These are phyloP conservation scores for Mobula birostris DNA, from an alignment of 2,113 vertebrate species.

Conservation along the genomic window DNA sequence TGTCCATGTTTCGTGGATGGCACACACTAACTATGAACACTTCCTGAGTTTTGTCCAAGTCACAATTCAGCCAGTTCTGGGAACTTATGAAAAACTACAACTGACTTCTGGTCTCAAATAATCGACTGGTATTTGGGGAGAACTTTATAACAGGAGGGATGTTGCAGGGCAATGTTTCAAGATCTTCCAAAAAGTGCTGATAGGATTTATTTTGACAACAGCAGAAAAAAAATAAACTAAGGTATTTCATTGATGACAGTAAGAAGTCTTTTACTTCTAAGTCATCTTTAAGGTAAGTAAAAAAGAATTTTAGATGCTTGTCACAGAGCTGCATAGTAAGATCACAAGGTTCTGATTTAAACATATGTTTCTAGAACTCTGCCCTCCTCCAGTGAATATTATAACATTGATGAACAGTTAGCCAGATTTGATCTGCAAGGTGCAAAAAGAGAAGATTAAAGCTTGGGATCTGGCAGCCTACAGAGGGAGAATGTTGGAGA, in stretches of 20 bases:
- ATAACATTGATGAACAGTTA: neutral
- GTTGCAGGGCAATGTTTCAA: neutral
- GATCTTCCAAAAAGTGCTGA: neutral
- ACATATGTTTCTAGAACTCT: neutral
- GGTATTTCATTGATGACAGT: neutral
- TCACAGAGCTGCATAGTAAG: neutral
- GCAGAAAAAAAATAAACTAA: neutral
- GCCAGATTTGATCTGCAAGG: neutral
- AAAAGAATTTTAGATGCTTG: neutral
- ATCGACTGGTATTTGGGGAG: neutral
- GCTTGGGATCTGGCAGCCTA: neutral
- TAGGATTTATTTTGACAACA: neutral
- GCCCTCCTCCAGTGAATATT: neutral
- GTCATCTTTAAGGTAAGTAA: neutral
- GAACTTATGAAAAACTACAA: neutral
- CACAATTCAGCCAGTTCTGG: neutral
- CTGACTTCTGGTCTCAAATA: neutral
- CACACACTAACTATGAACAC: neutral
- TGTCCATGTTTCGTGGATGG: neutral
- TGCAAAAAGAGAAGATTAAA: constrained; percentile 17
- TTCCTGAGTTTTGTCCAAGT: neutral
- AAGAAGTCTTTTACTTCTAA: neutral
- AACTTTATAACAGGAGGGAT: too few relatives aligned
- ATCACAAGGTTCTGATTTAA: neutral
- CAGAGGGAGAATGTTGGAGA: neutral